Conservation (phyloP, 2,797 vertebrate species). For the Sebastolobus alascanus region DNA sequence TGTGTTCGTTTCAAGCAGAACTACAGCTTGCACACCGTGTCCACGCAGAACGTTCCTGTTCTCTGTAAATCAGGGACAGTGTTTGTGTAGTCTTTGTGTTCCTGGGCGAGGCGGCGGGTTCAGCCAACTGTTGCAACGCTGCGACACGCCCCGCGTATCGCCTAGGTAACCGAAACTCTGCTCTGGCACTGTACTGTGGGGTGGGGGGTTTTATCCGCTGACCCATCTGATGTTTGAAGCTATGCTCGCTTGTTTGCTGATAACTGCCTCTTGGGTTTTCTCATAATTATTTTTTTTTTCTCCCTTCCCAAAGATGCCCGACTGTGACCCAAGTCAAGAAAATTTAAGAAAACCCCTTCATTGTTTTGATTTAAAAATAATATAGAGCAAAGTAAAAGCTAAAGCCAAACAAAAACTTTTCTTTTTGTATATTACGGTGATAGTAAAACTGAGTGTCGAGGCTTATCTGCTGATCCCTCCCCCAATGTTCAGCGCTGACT, state of each 20-base stretch:
- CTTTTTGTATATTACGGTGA: neutral
- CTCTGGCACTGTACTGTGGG: slow-evolving; percentile 26
- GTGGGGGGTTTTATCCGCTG: slow-evolving; percentile 61
- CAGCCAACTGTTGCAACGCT: slow-evolving; percentile 73
- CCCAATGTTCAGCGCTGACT: neutral
- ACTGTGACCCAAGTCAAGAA: neutral
- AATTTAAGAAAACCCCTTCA: neutral
- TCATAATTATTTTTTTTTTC: neutral
- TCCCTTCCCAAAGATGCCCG: neutral
- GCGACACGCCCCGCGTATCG: slow-evolving; percentile 70
- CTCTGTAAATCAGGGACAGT: slow-evolving; percentile 61
- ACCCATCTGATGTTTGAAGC: slow-evolving; percentile 63
- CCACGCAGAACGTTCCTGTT: slow-evolving; percentile 32
- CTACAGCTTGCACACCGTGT: neutral
- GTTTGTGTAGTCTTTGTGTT: slow-evolving; percentile 73
- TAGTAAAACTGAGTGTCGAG: neutral
- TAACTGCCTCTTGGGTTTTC: slow-evolving; percentile 28
- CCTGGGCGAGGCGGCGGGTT: slow-evolving; percentile 67
- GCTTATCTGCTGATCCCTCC: slow-evolving; percentile 15
- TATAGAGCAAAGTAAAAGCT: neutral
- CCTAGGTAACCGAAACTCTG: slow-evolving; percentile 70
- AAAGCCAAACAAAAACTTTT: neutral
- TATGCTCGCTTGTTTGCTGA: slow-evolving; percentile 34
- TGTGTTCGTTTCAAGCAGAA: neutral
- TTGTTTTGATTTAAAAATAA: neutral